Percentiles rank a stretch among this genome's conserved stretches.
These are phyloP conservation scores for Xestia xanthographa DNA, from an alignment of 2,888 invertebrate species.

Conservation along the genomic window DNA sequence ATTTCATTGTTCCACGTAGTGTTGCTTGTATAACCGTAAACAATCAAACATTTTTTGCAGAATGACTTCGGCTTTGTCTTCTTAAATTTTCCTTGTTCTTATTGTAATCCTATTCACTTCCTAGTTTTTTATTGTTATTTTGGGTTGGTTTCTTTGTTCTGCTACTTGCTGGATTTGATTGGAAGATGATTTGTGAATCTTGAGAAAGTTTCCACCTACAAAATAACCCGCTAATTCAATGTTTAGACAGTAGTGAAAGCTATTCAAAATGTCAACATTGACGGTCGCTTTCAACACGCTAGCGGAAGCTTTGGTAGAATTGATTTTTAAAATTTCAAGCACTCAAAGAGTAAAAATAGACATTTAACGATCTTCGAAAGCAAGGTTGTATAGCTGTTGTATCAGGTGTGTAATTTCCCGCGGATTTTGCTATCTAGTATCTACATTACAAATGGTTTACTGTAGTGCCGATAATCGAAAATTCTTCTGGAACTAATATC, in stretches of 20 bases:
- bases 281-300: constrained; percentile 5
- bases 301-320: constrained; percentile 23
- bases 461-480: not conserved
- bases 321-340: constrained; percentile 36
- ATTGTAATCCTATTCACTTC: constrained; percentile 28
- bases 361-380: constrained; percentile 51
- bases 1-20: constrained; percentile 16
- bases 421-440: not conserved
- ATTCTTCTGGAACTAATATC: not conserved
- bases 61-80: constrained; percentile 31
- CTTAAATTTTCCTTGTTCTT: constrained; percentile 43
- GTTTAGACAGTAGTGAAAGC: constrained; percentile 51
- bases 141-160: constrained; percentile 29
- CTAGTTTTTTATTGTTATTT: constrained; percentile 39
- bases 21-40: constrained; percentile 5
- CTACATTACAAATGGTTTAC: constrained; percentile 1
- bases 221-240: constrained; percentile 36
- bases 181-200: constrained; percentile 6
- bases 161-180: constrained; percentile 6
- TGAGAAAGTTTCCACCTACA: constrained; percentile 27
- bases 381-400: no score
- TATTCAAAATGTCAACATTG: constrained; percentile 51
- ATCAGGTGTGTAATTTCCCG: constrained; percentile 44
- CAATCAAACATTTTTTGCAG: constrained; percentile 21
- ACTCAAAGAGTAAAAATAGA: constrained; percentile 44